Base-by-base conservation (phyloP, 2,888 invertebrate species). In the Tenthredo notha region DNA sequence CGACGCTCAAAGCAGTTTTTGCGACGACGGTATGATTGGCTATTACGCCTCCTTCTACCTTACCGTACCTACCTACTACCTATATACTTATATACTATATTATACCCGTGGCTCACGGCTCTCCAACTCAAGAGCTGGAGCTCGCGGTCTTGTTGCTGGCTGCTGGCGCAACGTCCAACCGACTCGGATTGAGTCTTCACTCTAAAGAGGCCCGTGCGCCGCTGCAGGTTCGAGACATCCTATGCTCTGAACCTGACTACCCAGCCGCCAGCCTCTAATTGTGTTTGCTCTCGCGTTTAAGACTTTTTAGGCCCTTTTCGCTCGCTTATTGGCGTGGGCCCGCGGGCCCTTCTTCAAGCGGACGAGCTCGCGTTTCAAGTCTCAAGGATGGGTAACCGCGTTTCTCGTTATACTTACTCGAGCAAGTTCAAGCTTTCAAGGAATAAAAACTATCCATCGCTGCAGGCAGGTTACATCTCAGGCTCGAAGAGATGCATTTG, bases 161-260 rank as follows among this genome's bases (percentile, higher is more conserved):
- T 94, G 95, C 95, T 95, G 93, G 95, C 95, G 90, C 96, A 95
- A 93, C 95, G 95, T 90, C 94, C 95, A 90, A 95, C 95, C 33
- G 95, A 95, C 90, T 92, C 93, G 86, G 95, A 94, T 90, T 94
- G 96, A 70, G 94, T 96, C 94, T 95, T 94, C n/a, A 93, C 94
- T 77, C 90, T 94, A 86, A 88, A 94, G 87, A 94, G 92, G 91
- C 94, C 90, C 92, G 94, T 92, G 88, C 94, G 92, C 88, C 93
- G 91, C 84, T 90, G 94, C 94, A 87, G 85, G 92, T 92, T 84
- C 91, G 83, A 83, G 83, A 67, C 83, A 80, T 61, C 61, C 80
- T 61, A 61, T 83, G 83, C 47, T 47, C 65, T 82, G 65, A 82
- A 67, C 67, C 88, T 94, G 86, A 93, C 93, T 85, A 94, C 92